Percentiles rank a stretch among this genome's conserved stretches.
These are phyloP conservation scores for Sinopyrophorus schimmeli DNA, from an alignment of 2,888 invertebrate species.

Conservation along the genomic window DNA sequence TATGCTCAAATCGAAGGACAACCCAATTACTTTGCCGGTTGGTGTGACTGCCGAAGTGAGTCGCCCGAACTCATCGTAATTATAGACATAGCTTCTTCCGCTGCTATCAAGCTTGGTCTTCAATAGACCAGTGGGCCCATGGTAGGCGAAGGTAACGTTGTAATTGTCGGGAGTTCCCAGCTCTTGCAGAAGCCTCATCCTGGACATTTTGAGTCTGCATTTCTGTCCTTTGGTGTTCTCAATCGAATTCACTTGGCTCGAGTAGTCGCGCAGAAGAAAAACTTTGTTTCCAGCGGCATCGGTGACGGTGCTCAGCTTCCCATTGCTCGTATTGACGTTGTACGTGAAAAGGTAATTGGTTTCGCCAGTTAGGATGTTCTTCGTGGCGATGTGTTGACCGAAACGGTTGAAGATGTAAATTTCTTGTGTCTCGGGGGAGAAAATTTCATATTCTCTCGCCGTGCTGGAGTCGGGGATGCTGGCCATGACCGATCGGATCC, in stretches of 20 bases:
- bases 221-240: slow-evolving; percentile 94
- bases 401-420: slow-evolving; percentile 91
- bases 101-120: slow-evolving; percentile 88
- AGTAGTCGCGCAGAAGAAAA: slow-evolving; percentile 79
- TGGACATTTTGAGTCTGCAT: slow-evolving; percentile 86
- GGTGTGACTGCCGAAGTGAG: slow-evolving; percentile 90
- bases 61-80: slow-evolving; percentile 93
- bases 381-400: slow-evolving; percentile 93
- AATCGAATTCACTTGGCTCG: slow-evolving; percentile 88
- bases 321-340: slow-evolving; percentile 95
- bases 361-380: slow-evolving; percentile 93
- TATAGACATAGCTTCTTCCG: slow-evolving; percentile 89
- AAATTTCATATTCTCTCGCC: slow-evolving; percentile 88
- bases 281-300: slow-evolving; percentile 92
- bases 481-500: slow-evolving; percentile 85
- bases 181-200: slow-evolving; percentile 90
- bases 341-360: slow-evolving; percentile 93
- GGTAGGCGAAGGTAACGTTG: slow-evolving; percentile 92
- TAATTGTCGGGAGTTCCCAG: slow-evolving; percentile 91
- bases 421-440: slow-evolving; percentile 93
- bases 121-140: slow-evolving; percentile 85
- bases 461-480: slow-evolving; percentile 86
- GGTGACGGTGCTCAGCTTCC: slow-evolving; percentile 90
- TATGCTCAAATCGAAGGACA: slow-evolving; percentile 86
- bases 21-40: slow-evolving; percentile 88